Evolutionary conservation across 2,113 vertebrate species (phyloP).

Genomic region (Pollachius pollachius): DNA sequence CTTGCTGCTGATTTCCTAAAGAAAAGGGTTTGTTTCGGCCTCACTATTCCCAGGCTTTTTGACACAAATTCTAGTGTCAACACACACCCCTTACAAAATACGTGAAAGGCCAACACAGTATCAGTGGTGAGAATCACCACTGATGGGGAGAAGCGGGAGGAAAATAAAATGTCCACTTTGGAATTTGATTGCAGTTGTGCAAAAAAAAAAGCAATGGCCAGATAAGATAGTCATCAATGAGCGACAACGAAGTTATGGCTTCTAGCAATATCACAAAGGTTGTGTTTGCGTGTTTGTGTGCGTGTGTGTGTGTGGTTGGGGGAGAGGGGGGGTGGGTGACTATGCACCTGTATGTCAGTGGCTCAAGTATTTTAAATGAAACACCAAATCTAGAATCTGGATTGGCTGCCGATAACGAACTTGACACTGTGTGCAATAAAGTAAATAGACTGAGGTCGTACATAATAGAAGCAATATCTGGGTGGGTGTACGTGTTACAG

Average conservation of each 20-base stretch:
- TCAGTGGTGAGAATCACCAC: conserved; percentile 17
- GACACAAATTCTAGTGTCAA: conserved; percentile 31
- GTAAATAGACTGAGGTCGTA: conserved; percentile 5
- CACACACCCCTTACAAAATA: not conserved
- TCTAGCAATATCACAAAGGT: conserved; percentile 13
- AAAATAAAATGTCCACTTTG: not conserved
- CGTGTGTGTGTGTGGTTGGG: not conserved
- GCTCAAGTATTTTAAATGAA: conserved; percentile 29
- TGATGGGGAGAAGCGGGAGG: conserved; percentile 12
- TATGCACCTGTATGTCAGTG: conserved; percentile 10
- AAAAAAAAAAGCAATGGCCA: not conserved
- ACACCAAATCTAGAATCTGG: conserved; percentile 21
- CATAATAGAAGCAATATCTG: not conserved
- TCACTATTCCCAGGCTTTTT: conserved; percentile 1
- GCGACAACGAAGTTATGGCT: conserved; percentile 1
- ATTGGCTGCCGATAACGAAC: conserved; percentile 39
- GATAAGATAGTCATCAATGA: conserved; percentile 24
- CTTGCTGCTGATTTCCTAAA: conserved; percentile 22
- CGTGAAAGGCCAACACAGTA: not conserved
- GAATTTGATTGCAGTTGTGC: conserved; percentile 33
- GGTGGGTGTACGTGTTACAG: too few species aligned
- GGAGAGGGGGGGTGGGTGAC: not conserved
- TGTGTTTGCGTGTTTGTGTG: conserved; percentile 6
- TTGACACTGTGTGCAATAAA: conserved; percentile 23
- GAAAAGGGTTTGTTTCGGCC: conserved; percentile 8